Evolutionary conservation across 2,888 invertebrate genomes (phyloP), one percentile per base, ranked within the genome.

Genomic region (Neoascia interrupta): DNA sequence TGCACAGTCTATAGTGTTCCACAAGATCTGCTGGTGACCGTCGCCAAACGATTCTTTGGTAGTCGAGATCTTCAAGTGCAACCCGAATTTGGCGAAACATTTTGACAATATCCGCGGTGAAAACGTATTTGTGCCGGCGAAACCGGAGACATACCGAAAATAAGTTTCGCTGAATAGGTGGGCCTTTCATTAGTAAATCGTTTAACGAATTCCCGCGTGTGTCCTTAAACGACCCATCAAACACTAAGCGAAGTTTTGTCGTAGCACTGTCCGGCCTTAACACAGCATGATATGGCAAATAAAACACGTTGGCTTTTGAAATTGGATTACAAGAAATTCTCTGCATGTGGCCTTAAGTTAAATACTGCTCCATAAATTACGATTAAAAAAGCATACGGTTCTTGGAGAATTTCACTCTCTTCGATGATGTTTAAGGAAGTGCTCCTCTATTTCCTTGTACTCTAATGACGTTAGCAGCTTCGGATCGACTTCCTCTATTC

Each of bases 261-360:
- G n/a, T n/a, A n/a, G n/a, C n/a, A 28, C 79, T 82, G 8, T 63
- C 66, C 4, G 69, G 45, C 37, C 72, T 80, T 2, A 76, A 34
- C 2, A 81, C 75, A 3, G 75, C 64, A 54, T 82, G 81, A 43
- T 82, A 75, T n/a, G 82, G 61, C 5, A 82, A 36, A 18, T 81
- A 82, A 45, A 64, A 75, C 36, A 41, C 51, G 10, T 76, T 72
- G 8, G 19, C 34, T 37, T 36, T 36, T 2, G 21, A 41, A 8
- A 70, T 49, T 49, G 81, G 58, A 6, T 51, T 6, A 3, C 45
- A 5, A 0, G 51, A 18, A 18, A 81, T n/a, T 8, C 37, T 19
- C n/a, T 34, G 45, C 79, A 82, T 81, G 15, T 79, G 75, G 0
- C 68, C 76, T 18, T 72, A 19, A 1, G 8, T 15, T 5, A 75